These are phyloP conservation scores for Jacana jacana DNA, from an alignment of 2,113 vertebrate species.

Conservation along the genomic window DNA sequence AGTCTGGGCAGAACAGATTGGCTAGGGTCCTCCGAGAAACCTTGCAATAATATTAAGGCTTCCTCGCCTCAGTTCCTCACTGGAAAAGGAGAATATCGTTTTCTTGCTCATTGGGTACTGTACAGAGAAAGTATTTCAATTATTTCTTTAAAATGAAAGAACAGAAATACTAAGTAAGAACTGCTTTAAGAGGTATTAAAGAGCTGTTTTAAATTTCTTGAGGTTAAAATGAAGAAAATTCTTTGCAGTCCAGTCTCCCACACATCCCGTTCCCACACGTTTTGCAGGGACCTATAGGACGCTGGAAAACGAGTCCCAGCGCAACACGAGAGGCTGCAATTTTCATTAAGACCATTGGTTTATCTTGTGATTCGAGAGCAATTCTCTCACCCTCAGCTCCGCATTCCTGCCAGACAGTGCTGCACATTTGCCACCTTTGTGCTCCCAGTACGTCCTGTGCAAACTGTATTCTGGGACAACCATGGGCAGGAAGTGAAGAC, in stretches of 20 bases:
- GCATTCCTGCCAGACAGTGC: neutral
- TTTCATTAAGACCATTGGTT: neutral
- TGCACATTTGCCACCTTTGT: neutral
- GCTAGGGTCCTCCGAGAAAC: neutral
- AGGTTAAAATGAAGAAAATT: neutral
- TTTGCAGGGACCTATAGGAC: neutral
- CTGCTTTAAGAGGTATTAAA: neutral
- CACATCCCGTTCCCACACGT: neutral
- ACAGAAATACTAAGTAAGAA: neutral
- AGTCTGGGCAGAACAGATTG: neutral
- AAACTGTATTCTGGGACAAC: neutral
- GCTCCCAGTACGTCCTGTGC: neutral
- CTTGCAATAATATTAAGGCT: neutral
- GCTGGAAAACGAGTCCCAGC: neutral
- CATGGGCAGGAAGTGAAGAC: neutral
- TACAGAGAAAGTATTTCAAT: neutral
- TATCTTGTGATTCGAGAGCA: neutral
- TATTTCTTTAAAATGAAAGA: neutral
- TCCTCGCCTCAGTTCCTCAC: neutral
- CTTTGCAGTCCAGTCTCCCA: neutral
- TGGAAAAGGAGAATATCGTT: neutral
- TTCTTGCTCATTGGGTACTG: neutral
- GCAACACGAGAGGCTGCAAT: neutral
- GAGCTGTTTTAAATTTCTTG: neutral
- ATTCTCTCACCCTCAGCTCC: neutral